Percentiles rank a stretch among this genome's conserved stretches.
Evolutionary conservation across 2,113 vertebrate genomes (phyloP).

Genomic region (Cacatua alba): DNA sequence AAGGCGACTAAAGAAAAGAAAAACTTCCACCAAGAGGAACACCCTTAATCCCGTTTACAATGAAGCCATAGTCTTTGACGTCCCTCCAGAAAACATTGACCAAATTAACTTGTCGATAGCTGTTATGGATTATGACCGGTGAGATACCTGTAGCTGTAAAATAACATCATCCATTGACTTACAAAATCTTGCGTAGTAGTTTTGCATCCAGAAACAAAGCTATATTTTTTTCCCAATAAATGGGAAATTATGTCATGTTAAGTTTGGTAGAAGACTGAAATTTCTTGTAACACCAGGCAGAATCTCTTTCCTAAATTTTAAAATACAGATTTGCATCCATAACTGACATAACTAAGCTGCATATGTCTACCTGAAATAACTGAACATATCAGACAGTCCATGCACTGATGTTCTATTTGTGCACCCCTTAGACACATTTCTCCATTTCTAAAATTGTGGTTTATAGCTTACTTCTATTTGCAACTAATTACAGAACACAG

Average conservation of each 20-base stretch:
- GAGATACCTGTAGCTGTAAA: conserved; percentile 79
- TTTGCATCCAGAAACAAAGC: background rate
- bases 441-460: background rate
- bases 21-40: conserved; percentile 98
- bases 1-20: conserved; percentile 95
- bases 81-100: conserved; percentile 96
- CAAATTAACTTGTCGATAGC: conserved; percentile 97
- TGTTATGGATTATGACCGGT: conserved; percentile 99
- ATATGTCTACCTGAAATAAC: background rate
- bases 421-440: background rate
- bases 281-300: background rate
- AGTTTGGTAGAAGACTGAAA: background rate
- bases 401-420: background rate
- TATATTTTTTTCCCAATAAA: background rate
- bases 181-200: background rate
- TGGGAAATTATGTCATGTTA: background rate
- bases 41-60: conserved; percentile 98
- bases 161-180: background rate
- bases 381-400: background rate
- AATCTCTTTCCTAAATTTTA: background rate
- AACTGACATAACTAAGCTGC: background rate
- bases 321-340: background rate
- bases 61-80: conserved; percentile 99
- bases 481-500: background rate
- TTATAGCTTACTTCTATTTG: background rate